phyloP scores from a whole-genome alignment of 2,113 vertebrate species.

The Paraplagusia blochii region DNA sequence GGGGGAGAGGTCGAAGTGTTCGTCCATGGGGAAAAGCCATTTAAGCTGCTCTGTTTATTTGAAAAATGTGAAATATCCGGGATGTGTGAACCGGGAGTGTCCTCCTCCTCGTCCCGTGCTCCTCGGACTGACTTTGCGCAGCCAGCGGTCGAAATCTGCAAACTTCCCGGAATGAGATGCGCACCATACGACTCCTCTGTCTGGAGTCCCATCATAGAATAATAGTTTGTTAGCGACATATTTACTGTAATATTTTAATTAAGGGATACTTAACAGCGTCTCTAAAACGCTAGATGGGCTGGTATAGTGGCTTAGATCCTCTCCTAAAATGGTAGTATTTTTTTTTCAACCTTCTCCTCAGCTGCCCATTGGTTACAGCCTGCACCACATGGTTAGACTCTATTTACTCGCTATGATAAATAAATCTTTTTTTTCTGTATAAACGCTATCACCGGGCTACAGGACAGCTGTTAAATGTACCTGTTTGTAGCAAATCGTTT shows the following conservation, averaged over 20 bases:
- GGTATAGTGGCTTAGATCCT: slow-evolving; percentile 70
- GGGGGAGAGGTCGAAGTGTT: slow-evolving; percentile 45
- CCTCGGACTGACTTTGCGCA: slow-evolving; percentile 61
- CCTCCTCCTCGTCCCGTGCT: slow-evolving; percentile 55
- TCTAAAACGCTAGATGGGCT: slow-evolving; percentile 72
- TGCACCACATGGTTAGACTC: slow-evolving; percentile 65
- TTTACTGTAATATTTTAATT: slow-evolving; percentile 77
- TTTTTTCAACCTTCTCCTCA: slow-evolving; percentile 62
- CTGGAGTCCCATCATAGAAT: slow-evolving; percentile 73
- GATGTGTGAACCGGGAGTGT: slow-evolving; percentile 56
- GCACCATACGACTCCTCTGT: slow-evolving; percentile 68
- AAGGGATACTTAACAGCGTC: slow-evolving; percentile 71
- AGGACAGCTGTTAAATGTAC: slow-evolving; percentile 25
- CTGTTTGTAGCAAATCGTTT: slow-evolving; percentile 9
- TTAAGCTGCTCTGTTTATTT: slow-evolving; percentile 55
- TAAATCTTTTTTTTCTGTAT: slow-evolving; percentile 69
- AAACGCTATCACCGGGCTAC: slow-evolving; percentile 36
- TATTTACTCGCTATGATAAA: slow-evolving; percentile 53
- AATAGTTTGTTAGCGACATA: slow-evolving; percentile 77
- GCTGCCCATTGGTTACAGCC: slow-evolving; percentile 59
- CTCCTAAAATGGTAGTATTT: slow-evolving; percentile 72
- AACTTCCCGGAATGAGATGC: slow-evolving; percentile 67
- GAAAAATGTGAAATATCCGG: slow-evolving; percentile 69
- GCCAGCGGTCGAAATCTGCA: slow-evolving; percentile 63
- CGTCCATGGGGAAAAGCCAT: slow-evolving; percentile 65